Base-by-base conservation (phyloP, 2,888 invertebrate species). In the Ischnura elegans region DNA sequence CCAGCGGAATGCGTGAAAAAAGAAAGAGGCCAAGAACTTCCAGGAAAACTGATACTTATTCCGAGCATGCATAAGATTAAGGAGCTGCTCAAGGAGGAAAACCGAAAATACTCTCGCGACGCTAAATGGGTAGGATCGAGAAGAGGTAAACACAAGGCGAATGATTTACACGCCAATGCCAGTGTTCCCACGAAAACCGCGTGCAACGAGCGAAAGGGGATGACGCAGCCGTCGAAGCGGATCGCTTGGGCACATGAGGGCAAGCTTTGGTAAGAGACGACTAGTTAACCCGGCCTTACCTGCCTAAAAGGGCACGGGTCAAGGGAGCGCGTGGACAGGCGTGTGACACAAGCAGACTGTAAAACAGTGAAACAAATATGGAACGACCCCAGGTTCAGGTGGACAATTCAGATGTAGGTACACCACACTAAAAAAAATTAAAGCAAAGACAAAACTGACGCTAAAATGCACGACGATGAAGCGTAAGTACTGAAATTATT, bases 91-190 rank as follows among this genome's bases (percentile, higher is more conserved):
- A 6, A 51, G 42, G 55, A 42, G 43, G 51, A 90, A 90, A 61
- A 61, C 29, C 76, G 76, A 76, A 76, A 76, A 76, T 76, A 36
- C n/a, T 36, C 55, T 36, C n/a, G 4, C 46, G 45, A 86, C 86
- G 86, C 45, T n/a, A 45, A 55, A 61, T 87, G 55, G 55, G 51
- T 29, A 25, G 90, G 90, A 90, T 90, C 43, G 43, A 66, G 66
- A 66, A 43, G 43, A 90, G 90, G 43, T 87, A 90, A 90, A 61
- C 16, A 90, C 42, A 61, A n/a, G 43, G 43, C 55, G 90, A 25
- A n/a, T 61, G 90, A 61, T 90, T 90, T 61, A 90, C 55, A 61
- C 76, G 76, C 76, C 61, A 90, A 2, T 43, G 25, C 42, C 25
- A 61, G 55, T 90, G 51, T 90, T 36, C 29, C 29, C 76, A 61